A percentile compares a stretch with the other conserved stretches of the same genome.
Conservation (phyloP, 2,113 vertebrate genomes). For the Pluvialis apricaria region DNA sequence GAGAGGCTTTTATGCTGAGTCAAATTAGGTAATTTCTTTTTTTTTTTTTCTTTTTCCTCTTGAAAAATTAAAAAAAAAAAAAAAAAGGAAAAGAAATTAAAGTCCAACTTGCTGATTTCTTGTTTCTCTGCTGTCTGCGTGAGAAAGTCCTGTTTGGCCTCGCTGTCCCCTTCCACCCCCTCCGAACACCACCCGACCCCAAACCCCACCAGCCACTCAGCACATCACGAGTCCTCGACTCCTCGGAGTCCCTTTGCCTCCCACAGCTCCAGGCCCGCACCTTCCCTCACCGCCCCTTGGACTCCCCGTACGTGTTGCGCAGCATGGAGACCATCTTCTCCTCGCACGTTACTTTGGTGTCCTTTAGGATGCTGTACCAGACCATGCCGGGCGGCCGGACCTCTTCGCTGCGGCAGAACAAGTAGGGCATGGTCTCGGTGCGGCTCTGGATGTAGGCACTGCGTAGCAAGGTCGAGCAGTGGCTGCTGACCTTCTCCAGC, state of each 20-base stretch:
- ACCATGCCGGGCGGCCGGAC: constrained; percentile 77
- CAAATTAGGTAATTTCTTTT: constrained; percentile 58
- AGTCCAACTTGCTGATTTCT: constrained; percentile 48
- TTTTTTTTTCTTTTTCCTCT: not conserved
- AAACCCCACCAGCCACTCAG: constrained; percentile 64
- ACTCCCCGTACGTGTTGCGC: constrained; percentile 93
- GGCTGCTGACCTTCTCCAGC: constrained; percentile 89
- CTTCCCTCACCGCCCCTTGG: constrained; percentile 92
- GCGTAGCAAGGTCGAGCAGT: constrained; percentile 84
- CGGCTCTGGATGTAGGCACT: constrained; percentile 95
- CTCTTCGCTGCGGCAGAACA: constrained; percentile 90
- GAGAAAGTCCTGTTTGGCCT: constrained; percentile 71
- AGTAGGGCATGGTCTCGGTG: constrained; percentile 90
- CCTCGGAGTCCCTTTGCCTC: constrained; percentile 60
- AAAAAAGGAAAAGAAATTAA: constrained; percentile 30
- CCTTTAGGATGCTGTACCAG: constrained; percentile 90
- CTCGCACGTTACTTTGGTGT: constrained; percentile 88
- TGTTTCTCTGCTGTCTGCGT: constrained; percentile 28
- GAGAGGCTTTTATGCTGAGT: constrained; percentile 62
- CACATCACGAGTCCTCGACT: constrained; percentile 38
- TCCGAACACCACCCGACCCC: constrained; percentile 52
- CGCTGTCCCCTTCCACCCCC: constrained; percentile 55
- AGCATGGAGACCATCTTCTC: constrained; percentile 95
- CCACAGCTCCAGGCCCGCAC: constrained; percentile 49
- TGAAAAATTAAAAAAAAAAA: constrained; percentile 65